phyloP scores from a whole-genome alignment of 2,888 invertebrate species.

The Mactromeris polynyma region DNA sequence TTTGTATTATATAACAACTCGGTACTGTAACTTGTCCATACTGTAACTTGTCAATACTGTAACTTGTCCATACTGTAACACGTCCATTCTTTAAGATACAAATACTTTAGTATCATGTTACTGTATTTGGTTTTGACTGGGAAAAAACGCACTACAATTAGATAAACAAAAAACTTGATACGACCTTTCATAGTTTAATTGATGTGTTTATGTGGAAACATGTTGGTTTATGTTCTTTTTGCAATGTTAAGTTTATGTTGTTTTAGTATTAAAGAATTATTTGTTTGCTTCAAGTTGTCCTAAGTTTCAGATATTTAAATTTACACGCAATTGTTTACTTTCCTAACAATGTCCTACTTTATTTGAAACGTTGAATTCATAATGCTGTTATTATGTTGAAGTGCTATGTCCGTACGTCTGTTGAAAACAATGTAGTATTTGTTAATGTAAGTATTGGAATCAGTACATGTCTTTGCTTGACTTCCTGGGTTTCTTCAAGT shows the following conservation, averaged over 20 bases:
- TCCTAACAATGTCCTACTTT: background rate
- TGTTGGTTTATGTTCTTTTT: background rate
- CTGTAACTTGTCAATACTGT: too few relatives aligned
- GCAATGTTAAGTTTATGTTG: background rate
- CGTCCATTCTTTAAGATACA: too few relatives aligned
- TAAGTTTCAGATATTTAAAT: background rate
- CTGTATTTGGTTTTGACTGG: too few relatives aligned
- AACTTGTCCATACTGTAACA: too few relatives aligned
- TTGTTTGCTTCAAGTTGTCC: background rate
- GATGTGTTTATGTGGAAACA: too few relatives aligned
- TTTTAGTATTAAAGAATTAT: background rate
- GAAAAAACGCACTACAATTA: too few relatives aligned
- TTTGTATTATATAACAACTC: too few relatives aligned
- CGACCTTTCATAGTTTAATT: too few relatives aligned
- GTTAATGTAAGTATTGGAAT: background rate
- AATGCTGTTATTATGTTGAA: background rate
- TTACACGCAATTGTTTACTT: background rate
- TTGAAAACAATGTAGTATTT: background rate
- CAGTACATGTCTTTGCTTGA: background rate
- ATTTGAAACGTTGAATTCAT: background rate
- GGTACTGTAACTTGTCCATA: too few relatives aligned
- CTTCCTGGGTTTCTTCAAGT: background rate
- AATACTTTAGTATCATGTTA: too few relatives aligned
- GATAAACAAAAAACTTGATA: too few relatives aligned
- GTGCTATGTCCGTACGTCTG: background rate